Conservation (phyloP, 2,797 vertebrate species). For the Buphagus erythrorhynchus region DNA sequence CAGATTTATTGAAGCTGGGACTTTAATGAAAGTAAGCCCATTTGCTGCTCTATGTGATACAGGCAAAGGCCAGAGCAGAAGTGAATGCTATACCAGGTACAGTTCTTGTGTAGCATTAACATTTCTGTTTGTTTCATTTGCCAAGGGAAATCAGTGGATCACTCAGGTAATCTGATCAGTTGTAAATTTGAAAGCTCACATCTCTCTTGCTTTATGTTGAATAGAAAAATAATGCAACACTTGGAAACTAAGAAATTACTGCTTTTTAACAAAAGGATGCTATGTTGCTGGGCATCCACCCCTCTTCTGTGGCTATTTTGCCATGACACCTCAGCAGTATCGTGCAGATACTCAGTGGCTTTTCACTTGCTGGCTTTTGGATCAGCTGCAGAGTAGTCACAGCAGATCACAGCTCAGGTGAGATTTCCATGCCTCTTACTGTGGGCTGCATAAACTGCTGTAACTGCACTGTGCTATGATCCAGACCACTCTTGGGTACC, state of each 20-base stretch:
- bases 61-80: background rate
- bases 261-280: background rate
- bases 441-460: background rate
- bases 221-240: background rate
- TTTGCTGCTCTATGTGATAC: background rate
- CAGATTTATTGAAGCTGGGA: background rate
- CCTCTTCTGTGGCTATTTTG: background rate
- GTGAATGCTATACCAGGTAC: background rate
- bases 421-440: background rate
- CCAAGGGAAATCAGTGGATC: background rate
- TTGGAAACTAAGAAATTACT: background rate
- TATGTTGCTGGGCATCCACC: background rate
- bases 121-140: background rate
- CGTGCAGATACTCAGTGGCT: fast-evolving
- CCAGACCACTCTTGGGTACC: background rate
- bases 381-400: background rate
- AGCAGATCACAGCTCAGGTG: background rate
- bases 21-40: background rate
- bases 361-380: background rate
- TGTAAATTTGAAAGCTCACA: background rate
- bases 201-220: background rate
- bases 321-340: background rate
- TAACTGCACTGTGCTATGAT: background rate
- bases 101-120: background rate
- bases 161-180: background rate